These are phyloP conservation scores for Amblyraja radiata DNA, from an alignment of 2,797 vertebrate genomes.

Conservation along the genomic window DNA sequence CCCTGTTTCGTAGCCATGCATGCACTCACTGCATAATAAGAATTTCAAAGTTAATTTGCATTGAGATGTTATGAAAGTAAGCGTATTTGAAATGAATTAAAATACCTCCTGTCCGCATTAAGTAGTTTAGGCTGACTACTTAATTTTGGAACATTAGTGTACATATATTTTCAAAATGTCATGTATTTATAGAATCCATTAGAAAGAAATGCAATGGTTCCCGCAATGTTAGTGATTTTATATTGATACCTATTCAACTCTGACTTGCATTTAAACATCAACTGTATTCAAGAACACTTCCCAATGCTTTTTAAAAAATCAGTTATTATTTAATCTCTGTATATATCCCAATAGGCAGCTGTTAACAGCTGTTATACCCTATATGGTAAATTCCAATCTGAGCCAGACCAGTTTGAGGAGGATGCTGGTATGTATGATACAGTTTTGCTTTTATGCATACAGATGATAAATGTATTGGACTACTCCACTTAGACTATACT, in stretches of 20 bases:
- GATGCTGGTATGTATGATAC: neutral
- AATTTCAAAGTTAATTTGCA: neutral
- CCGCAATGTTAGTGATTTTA: neutral
- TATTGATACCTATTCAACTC: neutral
- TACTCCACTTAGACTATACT: neutral
- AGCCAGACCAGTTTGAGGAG: neutral
- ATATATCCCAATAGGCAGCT: constrained; percentile 2
- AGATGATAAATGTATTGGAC: neutral
- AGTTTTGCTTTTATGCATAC: neutral
- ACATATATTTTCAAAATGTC: neutral
- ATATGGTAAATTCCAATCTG: constrained; percentile 5
- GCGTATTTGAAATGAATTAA: neutral
- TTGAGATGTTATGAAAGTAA: neutral
- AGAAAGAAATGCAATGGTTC: neutral
- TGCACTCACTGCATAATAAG: too few relatives aligned
- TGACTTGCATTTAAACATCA: neutral
- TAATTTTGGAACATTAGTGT: neutral
- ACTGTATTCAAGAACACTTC: neutral
- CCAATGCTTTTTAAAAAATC: neutral
- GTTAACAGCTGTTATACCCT: constrained; percentile 8
- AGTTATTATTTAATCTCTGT: constrained; percentile 9
- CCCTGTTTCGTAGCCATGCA: neutral
- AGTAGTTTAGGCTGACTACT: neutral
- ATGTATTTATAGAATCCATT: neutral
- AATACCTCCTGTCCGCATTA: neutral